phyloP scores from a whole-genome alignment of 2,797 vertebrate genomes.

The Iguana delicatissima region DNA sequence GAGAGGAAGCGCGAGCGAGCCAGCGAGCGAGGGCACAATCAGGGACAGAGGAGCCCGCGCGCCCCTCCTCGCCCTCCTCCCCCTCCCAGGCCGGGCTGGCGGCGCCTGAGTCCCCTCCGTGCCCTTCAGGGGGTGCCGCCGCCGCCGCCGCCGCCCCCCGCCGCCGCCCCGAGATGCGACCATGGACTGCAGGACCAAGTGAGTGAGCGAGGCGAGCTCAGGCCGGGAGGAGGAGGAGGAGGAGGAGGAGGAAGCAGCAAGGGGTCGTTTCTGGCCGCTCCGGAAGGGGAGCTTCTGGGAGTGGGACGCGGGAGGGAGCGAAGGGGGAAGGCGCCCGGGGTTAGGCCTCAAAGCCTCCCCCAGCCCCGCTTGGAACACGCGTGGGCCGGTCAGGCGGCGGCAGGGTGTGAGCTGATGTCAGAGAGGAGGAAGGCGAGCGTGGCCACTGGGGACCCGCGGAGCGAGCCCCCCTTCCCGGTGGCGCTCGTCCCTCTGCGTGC shows the following conservation, averaged over 20 bases:
- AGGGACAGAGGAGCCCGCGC: not conserved
- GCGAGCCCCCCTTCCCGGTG: not conserved
- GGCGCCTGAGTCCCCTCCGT: conserved; percentile 23
- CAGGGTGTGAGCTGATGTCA: too few species aligned
- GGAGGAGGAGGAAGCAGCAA: not conserved
- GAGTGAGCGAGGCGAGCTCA: conserved; percentile 69
- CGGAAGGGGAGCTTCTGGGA: not conserved
- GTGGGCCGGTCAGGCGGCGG: too few species aligned
- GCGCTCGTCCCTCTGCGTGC: too few species aligned
- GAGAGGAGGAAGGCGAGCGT: not conserved
- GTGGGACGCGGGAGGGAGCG: not conserved
- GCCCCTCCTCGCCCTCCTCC: too few species aligned
- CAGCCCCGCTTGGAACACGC: conserved; percentile 4
- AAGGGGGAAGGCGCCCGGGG: not conserved
- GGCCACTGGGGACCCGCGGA: too few species aligned
- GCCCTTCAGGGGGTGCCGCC: conserved; percentile 34
- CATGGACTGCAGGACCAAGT: conserved; percentile 96
- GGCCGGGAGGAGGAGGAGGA: not conserved
- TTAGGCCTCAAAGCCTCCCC: conserved; percentile 48
- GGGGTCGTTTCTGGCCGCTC: not conserved
- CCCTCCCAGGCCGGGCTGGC: conserved; percentile 14
- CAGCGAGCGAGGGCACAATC: too few species aligned
- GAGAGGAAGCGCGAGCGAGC: too few species aligned
- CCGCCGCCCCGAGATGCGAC: conserved; percentile 83
- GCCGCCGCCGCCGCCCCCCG: not conserved